Evolutionary conservation across 2,113 vertebrate species (phyloP).

Genomic region (Cyprinus carpio): DNA sequence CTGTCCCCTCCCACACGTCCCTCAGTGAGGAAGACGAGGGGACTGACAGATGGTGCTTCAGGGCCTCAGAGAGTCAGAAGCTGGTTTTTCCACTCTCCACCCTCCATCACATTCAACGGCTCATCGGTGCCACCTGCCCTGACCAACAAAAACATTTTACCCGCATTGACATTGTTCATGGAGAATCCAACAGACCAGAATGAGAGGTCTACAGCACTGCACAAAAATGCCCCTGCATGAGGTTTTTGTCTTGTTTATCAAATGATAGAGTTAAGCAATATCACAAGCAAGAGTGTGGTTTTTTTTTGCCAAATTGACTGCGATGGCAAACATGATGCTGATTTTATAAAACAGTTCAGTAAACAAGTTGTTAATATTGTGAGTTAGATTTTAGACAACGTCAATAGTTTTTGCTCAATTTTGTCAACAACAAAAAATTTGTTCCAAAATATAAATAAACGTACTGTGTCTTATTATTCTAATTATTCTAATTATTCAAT

Average conservation of each 20-base stretch:
- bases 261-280: neutral
- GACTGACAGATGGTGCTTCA: slow-evolving; percentile 73
- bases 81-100: slow-evolving; percentile 65
- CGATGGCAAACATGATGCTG: neutral
- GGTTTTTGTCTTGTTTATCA: neutral
- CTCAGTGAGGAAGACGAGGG: slow-evolving; percentile 54
- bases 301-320: neutral
- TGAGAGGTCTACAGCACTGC: neutral
- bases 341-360: neutral
- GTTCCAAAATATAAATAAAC: neutral
- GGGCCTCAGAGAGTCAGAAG: slow-evolving; percentile 63
- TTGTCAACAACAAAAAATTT: no score
- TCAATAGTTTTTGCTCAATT: no score
- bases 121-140: slow-evolving; percentile 74
- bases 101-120: slow-evolving; percentile 62
- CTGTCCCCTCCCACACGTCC: slow-evolving; percentile 76
- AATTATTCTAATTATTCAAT: no score
- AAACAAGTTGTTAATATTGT: neutral
- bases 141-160: slow-evolving; percentile 66
- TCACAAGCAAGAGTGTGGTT: neutral
- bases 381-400: neutral
- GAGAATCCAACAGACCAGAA: neutral
- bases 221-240: neutral
- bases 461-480: neutral
- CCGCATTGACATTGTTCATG: neutral